Evolutionary conservation across 1,140 invertebrate genomes (phyloP), one percentile per base, ranked within the genome.

Genomic region (Diabrotica virgifera): DNA sequence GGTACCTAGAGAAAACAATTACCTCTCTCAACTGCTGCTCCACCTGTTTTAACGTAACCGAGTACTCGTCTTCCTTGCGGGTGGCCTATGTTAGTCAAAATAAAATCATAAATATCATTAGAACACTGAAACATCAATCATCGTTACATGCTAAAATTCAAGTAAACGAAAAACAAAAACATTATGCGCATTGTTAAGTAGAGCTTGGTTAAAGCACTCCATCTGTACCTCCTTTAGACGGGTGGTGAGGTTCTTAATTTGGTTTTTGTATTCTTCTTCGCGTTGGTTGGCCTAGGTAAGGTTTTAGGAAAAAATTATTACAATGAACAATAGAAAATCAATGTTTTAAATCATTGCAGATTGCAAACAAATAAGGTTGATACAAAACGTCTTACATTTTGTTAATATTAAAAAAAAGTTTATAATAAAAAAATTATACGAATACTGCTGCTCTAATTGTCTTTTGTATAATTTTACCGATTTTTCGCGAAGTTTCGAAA

Each of bases 241-340:
- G 81, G 94, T 93, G 79, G 94, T 97, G 81, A 99, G 88, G 82
- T 95, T 96, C 89, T 98, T 97, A 88, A 99, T 99, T 87, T 98
- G 96, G 84, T 97, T 95, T 88, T 99, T 98, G 89, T 98, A 99
- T 82, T 97, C 96, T 87, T 99, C 97, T 86, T 99, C 97, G 81
- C 97, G 93, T 89, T 99, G 97, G 85, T 97, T 97, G 85, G 96
- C 95, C 96, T 98, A 88, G 50, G 63, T 50, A 54, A 58, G 12
- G 4, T 54, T 54, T 35, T 13, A 10, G 52, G 24, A 54, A 10
- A 46, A 46, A 46, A 1, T 24, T 24, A 24, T 51, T 51, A 51
- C 12, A 10, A 51, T 10, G 9, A 51, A 51, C 46, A 51, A 51
- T 51, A 51, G n/a, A 51, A 11, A 12, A 51, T 51, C 9, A 51